Evolutionary conservation across 2,113 vertebrate species (phyloP), one percentile per base, ranked within the genome.

Genomic region (Eolophus roseicapilla): DNA sequence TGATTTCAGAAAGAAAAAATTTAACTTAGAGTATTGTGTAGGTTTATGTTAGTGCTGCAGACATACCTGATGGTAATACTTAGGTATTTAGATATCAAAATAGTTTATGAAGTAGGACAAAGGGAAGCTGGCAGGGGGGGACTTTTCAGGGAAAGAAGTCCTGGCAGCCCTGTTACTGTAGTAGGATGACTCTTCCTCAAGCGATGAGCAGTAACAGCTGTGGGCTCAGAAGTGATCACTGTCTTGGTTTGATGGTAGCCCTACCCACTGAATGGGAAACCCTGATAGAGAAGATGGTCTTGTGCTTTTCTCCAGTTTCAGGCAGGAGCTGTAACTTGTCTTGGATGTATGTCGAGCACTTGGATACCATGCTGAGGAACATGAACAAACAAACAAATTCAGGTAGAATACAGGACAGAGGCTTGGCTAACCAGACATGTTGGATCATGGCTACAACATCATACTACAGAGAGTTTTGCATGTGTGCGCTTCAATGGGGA

Each of bases 181-280:
- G 13, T 59, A 73, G 25, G 47, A 41, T 28, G 14, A 39, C 16
- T 68, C 1, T 3, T 65, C 9, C 35, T 69, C 3, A 1, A 49
- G 18, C 0, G 0, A 31, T 5, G 6, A 57, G 6, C 18, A 44
- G 28, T 37, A 53, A 41, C 14, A 69, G 10, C n/a, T 1, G 3
- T 37, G 52, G 14, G 11, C 50, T 96, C 37, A 13, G 59, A 80
- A 46, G 17, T 53, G 19, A 39, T 29, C 59, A 3, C 33, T 13
- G 10, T 6, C 37, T 71, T 43, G 59, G 20, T 74, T 88, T 86
- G 43, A 69, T 69, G 41, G 33, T 29, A 94, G 3, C 8, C 7
- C 17, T 63, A 20, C 13, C 31, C 57, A 13, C 75, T 49, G 35
- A 86, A 67, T 6, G 39, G n/a, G 33, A 92, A 93, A 78, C 12